phyloP scores from a whole-genome alignment of 1,140 invertebrate species.

The Lamellibrachia luymesi region DNA sequence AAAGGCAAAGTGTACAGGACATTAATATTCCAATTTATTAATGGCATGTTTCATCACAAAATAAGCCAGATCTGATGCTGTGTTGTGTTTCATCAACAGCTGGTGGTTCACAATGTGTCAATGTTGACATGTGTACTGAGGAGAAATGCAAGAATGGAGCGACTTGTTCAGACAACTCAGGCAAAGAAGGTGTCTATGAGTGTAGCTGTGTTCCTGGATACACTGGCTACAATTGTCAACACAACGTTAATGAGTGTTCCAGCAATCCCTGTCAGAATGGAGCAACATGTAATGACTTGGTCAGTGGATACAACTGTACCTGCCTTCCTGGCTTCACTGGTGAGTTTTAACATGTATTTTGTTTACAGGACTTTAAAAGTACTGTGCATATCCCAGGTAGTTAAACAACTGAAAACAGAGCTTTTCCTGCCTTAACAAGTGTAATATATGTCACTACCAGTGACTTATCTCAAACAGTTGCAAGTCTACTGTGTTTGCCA shows the following conservation, averaged over 20 bases:
- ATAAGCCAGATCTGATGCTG: neutral
- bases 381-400: too few relatives aligned
- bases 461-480: too few relatives aligned
- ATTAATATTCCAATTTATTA: neutral
- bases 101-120: neutral
- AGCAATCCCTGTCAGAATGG: conserved; percentile 80
- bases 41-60: neutral
- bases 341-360: conserved; percentile 7
- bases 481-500: too few relatives aligned
- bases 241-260: conserved; percentile 87
- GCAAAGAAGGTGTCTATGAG: conserved; percentile 57
- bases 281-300: conserved; percentile 69
- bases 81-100: neutral
- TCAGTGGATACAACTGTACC: neutral
- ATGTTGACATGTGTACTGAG: neutral
- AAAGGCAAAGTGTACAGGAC: neutral
- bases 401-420: too few relatives aligned
- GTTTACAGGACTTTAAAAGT: neutral
- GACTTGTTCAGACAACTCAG: neutral
- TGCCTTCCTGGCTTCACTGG: neutral
- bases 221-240: conserved; percentile 84
- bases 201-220: conserved; percentile 85
- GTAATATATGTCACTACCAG: too few relatives aligned
- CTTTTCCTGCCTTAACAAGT: too few relatives aligned
- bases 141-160: neutral